A percentile compares a stretch with the other conserved stretches of the same genome.
phyloP scores from a whole-genome alignment of 2,888 invertebrate genomes.

The Chironomus riparius region DNA sequence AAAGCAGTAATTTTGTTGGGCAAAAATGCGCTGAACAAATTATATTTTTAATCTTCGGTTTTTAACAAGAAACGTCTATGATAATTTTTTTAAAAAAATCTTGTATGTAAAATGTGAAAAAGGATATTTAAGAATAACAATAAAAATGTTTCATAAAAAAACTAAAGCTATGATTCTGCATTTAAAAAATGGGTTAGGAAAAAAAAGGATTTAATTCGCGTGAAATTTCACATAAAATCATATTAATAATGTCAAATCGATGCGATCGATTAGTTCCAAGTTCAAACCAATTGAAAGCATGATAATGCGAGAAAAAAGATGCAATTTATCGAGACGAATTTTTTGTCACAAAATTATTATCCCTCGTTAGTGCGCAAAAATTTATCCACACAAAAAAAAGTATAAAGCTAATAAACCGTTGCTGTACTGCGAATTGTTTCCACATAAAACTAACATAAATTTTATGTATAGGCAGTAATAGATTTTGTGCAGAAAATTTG shows the following conservation, averaged over 20 bases:
- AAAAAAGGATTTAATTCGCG: conserved; percentile 6
- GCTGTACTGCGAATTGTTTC: too few relatives aligned
- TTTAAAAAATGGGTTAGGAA: not conserved
- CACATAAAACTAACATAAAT: too few relatives aligned
- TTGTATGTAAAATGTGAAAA: not conserved
- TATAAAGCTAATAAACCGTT: too few relatives aligned
- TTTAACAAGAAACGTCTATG: too few relatives aligned
- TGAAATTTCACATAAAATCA: not conserved
- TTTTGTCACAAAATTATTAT: not conserved
- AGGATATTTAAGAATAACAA: not conserved
- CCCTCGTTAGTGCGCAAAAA: not conserved
- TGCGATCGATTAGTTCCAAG: not conserved
- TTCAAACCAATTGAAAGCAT: not conserved
- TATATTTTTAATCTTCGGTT: too few relatives aligned
- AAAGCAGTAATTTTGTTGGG: too few relatives aligned
- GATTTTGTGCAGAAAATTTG: not conserved
- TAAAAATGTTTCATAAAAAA: not conserved
- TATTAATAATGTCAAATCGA: not conserved
- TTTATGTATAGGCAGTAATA: too few relatives aligned
- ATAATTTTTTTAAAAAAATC: too few relatives aligned
- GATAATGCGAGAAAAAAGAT: not conserved
- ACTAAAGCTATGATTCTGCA: not conserved
- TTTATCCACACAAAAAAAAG: too few relatives aligned
- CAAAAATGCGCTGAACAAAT: too few relatives aligned
- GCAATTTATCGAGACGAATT: not conserved